Base-by-base conservation (phyloP, 2,113 vertebrate genomes). In the Stigmatopora argus region DNA sequence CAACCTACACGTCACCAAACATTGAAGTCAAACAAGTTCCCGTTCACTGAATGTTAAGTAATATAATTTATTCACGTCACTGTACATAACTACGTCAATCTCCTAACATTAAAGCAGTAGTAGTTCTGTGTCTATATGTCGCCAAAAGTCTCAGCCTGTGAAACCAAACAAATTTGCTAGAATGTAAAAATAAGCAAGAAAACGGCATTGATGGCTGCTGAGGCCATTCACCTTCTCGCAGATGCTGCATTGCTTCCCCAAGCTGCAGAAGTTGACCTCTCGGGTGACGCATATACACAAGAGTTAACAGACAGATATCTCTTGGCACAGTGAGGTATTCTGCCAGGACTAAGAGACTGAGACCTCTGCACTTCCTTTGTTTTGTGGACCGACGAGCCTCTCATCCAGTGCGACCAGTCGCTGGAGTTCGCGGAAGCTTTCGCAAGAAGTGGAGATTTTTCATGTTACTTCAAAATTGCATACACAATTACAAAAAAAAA, bases 331-430 rank as follows among this genome's bases (percentile, higher is more conserved):
- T 76, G 69, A 48, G 81, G 72, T 26, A 84, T 74, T 78, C 86
- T 80, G 71, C 79, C 62, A 63, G 87, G 87, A 65, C 86, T 87
- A 41, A 77, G 73, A 12, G 86, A 87, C 69, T 85, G 87, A 62
- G 81, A 83, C 65, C 85, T 85, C 71, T 78, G 78, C 62, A 73
- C 65, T 12, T 52, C 80, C 64, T 70, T 78, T 34, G 57, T 3
- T 0, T 61, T 18, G 19, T 44, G 66, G 10, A 53, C 46, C 2
- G 66, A 38, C 5, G 64, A 45, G 8, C 58, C 61, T 64, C n/a
- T 80, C 52, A 13, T 64, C 2, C 66, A 44, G 8, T 46, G 35
- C n/a, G 51, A 5, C 3, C 44, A n/a, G 19, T 21, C 55, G 3
- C 0, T 66, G 7, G 67, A 62, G 31, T 46, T 73, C 2, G 34